Evolutionary conservation across 2,888 invertebrate genomes (phyloP).

Genomic region (Stenodera caucasica): DNA sequence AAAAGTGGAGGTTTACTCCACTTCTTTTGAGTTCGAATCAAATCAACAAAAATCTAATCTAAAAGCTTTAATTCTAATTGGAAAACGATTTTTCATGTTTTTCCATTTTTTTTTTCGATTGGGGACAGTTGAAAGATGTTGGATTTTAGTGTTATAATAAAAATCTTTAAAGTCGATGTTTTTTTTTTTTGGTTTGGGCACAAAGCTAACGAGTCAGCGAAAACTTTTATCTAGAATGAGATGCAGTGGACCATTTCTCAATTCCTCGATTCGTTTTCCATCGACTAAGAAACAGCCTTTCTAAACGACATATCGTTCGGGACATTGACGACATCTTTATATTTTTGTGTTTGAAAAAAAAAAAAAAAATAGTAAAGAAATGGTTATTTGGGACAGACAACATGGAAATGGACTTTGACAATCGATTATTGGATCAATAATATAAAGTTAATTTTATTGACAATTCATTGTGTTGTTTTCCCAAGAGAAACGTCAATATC

Average conservation of each 20-base stretch:
- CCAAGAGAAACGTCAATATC: not conserved
- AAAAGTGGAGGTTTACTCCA: not conserved
- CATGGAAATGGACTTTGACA: too few species aligned
- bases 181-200: conserved; percentile 14
- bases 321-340: not conserved
- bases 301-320: not conserved
- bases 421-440: too few species aligned
- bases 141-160: not conserved
- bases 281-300: not conserved
- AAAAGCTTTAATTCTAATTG: not conserved
- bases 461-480: not conserved
- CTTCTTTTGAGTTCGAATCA: too few species aligned
- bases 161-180: conserved; percentile 17
- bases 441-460: too few species aligned
- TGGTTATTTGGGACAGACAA: not conserved
- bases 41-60: too few species aligned
- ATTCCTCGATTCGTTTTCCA: conserved; percentile 13
- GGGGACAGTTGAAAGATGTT: too few species aligned
- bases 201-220: conserved; percentile 31
- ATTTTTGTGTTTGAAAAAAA: not conserved
- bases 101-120: not conserved
- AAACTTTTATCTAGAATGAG: conserved; percentile 26
- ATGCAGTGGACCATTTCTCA: conserved; percentile 23
- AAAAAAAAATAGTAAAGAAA: not conserved
- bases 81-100: too few species aligned